Conservation (phyloP, 1,140 invertebrate species). For the Hylyphantes graminicola region DNA sequence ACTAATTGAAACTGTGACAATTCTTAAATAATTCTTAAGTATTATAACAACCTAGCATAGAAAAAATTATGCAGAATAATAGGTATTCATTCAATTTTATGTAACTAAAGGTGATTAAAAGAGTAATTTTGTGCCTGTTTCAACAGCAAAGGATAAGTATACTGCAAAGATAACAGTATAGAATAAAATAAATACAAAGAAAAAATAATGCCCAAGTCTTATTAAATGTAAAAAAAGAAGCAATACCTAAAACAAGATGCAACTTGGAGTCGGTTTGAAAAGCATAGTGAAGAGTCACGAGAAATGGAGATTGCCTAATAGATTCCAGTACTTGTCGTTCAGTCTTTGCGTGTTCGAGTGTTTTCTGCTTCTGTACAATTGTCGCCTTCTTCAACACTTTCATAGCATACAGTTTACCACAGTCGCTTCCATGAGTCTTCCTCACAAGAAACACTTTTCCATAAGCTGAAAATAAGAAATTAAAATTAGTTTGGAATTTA, state of each 20-base stretch:
- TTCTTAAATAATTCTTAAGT: no score
- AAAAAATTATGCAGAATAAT: no score
- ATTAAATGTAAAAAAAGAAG: not conserved
- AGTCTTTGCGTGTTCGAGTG: constrained; percentile 91
- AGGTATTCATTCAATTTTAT: no score
- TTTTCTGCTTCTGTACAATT: constrained; percentile 92
- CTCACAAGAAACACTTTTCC: constrained; percentile 93
- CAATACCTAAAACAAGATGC: constrained; percentile 89
- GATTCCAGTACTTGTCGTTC: constrained; percentile 90
- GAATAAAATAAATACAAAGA: no score
- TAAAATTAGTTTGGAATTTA: not conserved
- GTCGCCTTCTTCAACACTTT: constrained; percentile 92
- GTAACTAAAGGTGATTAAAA: no score
- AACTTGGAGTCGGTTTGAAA: constrained; percentile 93
- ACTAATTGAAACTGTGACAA: no score
- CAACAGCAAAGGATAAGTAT: no score
- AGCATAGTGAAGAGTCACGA: constrained; percentile 92
- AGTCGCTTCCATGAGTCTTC: constrained; percentile 80
- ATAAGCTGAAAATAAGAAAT: constrained; percentile 80
- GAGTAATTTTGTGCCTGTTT: no score
- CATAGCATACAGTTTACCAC: constrained; percentile 90
- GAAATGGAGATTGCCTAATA: constrained; percentile 87
- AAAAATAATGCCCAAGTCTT: no score
- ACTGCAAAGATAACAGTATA: no score
- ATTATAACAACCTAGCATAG: no score